A percentile compares a stretch with the other conserved stretches of the same genome.
phyloP scores from a whole-genome alignment of 2,113 vertebrate species.

The Dasypus novemcinctus region DNA sequence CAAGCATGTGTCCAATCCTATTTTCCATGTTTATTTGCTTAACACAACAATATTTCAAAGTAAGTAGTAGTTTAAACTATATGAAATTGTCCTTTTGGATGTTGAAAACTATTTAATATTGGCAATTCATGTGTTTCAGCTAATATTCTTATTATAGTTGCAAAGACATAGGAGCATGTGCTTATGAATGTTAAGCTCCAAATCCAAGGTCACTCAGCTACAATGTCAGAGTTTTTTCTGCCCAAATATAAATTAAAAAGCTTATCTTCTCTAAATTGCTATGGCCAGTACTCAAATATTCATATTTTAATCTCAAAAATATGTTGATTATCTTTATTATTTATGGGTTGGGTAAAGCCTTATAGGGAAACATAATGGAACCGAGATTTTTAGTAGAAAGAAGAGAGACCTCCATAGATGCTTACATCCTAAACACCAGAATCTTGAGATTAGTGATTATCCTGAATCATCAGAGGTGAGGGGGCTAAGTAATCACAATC shows the following conservation, averaged over 20 bases:
- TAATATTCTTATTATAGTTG: neutral
- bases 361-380: neutral
- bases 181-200: neutral
- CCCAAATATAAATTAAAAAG: neutral
- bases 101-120: neutral
- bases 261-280: neutral
- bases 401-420: neutral
- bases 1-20: neutral
- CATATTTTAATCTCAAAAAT: neutral
- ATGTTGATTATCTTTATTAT: neutral
- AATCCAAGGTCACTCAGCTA: neutral
- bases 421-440: neutral
- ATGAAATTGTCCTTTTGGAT: neutral
- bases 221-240: neutral
- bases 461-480: neutral
- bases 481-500: neutral
- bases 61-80: neutral
- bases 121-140: neutral
- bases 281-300: neutral
- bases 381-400: neutral
- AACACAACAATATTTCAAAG: neutral
- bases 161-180: neutral
- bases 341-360: neutral
- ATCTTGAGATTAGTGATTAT: neutral
- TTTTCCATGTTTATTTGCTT: neutral